Conservation (phyloP, 64 coral and sea anemone species). For the Catalaphyllia jardinei region DNA sequence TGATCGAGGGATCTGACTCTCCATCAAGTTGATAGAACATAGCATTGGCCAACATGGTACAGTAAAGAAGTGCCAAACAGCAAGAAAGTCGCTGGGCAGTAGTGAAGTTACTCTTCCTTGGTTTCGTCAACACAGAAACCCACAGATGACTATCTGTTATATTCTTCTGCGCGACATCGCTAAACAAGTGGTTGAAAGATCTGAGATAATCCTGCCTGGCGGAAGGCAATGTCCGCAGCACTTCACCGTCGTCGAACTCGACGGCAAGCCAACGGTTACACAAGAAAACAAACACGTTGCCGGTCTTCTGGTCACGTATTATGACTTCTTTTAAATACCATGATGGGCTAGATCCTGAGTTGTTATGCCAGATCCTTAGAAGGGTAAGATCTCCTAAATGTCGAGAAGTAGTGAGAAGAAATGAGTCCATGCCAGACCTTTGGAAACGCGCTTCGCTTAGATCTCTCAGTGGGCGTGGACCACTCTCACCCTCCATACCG, state of each 20-base stretch:
- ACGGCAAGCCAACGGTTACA: conserved; percentile 87
- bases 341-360: conserved; percentile 69
- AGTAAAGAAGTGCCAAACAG: conserved; percentile 62
- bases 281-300: conserved; percentile 66
- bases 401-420: conserved; percentile 55
- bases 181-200: conserved; percentile 68
- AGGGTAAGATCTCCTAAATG: conserved; percentile 70
- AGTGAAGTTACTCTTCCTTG: conserved; percentile 66
- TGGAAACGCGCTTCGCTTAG: conserved; percentile 52
- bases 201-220: conserved; percentile 51
- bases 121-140: conserved; percentile 76
- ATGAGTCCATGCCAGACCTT: conserved; percentile 73
- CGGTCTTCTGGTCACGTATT: conserved; percentile 63
- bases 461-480: conserved; percentile 57
- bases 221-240: conserved; percentile 51
- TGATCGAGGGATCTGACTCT: conserved; percentile 22
- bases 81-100: conserved; percentile 82
- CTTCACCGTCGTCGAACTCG: conserved; percentile 72
- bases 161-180: conserved; percentile 38
- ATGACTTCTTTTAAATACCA: conserved; percentile 82
- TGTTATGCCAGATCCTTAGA: conserved; percentile 81
- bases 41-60: conserved; percentile 68
- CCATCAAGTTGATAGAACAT: conserved; percentile 49
- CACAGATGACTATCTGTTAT: conserved; percentile 73
- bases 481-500: conserved; percentile 62